phyloP scores from a whole-genome alignment of 1,140 invertebrate species.

The Pseudomyrmex concolor region DNA sequence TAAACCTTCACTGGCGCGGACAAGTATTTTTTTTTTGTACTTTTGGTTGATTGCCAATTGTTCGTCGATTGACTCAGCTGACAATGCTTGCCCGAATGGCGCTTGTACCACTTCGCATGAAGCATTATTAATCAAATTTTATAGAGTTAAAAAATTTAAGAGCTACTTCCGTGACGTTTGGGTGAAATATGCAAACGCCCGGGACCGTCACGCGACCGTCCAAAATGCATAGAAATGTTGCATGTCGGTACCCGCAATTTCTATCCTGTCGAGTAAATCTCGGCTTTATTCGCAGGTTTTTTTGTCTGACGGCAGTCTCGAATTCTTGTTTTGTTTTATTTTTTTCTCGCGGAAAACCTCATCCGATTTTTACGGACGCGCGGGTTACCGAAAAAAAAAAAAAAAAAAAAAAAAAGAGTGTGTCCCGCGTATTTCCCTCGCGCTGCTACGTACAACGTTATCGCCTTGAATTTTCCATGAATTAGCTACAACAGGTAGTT shows the following conservation, averaged over 20 bases:
- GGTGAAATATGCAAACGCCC: conserved; percentile 30
- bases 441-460: neutral
- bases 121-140: conserved; percentile 47
- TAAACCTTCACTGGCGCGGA: neutral
- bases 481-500: conserved; percentile 23
- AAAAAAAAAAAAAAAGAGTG: conserved; percentile 22
- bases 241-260: neutral
- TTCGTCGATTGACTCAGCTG: neutral
- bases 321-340: neutral
- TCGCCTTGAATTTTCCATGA: conserved; percentile 52
- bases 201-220: neutral
- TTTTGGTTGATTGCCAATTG: conserved; percentile 31
- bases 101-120: neutral
- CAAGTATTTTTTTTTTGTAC: neutral
- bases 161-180: neutral
- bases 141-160: conserved; percentile 41
- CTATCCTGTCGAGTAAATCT: conserved; percentile 34
- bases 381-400: conserved; percentile 30
- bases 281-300: neutral
- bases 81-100: neutral
- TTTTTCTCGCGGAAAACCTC: neutral
- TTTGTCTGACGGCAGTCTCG: conserved; percentile 7
- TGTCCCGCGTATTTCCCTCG: conserved; percentile 10
- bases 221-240: conserved; percentile 45
- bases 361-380: conserved; percentile 33